phyloP scores from a whole-genome alignment of 2,797 vertebrate species.

The Lates japonicus region DNA sequence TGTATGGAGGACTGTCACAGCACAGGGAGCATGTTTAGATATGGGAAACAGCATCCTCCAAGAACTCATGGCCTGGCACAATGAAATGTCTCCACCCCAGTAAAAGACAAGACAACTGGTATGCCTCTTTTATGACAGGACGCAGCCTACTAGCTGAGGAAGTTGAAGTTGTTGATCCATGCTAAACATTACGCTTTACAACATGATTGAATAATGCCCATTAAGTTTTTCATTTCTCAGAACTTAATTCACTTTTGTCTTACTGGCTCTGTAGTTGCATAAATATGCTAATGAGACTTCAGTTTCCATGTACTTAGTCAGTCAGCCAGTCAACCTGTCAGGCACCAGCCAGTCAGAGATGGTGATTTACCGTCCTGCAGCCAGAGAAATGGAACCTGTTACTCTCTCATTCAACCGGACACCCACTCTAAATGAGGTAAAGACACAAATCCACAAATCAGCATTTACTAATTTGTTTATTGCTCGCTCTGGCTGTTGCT shows the following conservation, averaged over 20 bases:
- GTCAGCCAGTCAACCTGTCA: conserved; percentile 67
- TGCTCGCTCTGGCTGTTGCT: conserved; percentile 53
- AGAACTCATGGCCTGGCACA: conserved; percentile 82
- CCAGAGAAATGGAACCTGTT: conserved; percentile 57
- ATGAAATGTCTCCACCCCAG: conserved; percentile 79
- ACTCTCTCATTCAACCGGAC: conserved; percentile 62
- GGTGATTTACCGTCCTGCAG: conserved; percentile 71
- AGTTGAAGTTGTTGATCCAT: conserved; percentile 32
- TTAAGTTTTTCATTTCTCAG: conserved; percentile 38
- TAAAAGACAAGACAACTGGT: conserved; percentile 73
- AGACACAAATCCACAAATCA: conserved; percentile 72
- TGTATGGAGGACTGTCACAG: conserved; percentile 86
- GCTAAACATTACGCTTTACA: conserved; percentile 9
- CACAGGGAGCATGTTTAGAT: conserved; percentile 87
- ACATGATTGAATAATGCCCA: conserved; percentile 19
- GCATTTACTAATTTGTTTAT: conserved; percentile 77
- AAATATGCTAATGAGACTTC: conserved; percentile 67
- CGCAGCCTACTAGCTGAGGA: conserved; percentile 51
- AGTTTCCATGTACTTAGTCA: conserved; percentile 60
- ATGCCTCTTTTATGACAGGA: conserved; percentile 75
- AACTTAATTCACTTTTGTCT: conserved; percentile 56
- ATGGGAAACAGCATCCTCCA: conserved; percentile 85
- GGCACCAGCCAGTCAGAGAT: conserved; percentile 59
- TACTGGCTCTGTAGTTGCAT: conserved; percentile 37
- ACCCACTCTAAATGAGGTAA: conserved; percentile 58